Conservation (phyloP, 2,113 vertebrate genomes). For the Ciconia stormi region DNA sequence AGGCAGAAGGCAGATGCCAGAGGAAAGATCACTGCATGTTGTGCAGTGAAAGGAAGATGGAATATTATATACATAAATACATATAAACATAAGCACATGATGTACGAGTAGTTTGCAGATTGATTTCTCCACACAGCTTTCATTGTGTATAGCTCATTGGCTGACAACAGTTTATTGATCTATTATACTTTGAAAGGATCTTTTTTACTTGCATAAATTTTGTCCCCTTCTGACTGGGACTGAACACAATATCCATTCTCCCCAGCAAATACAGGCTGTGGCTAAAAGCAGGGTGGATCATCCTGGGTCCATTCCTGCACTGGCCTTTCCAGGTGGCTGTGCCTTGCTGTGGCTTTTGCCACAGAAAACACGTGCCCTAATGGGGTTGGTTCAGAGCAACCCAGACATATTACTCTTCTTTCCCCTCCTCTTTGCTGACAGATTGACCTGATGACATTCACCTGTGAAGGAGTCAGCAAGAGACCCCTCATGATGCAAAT, state of each 20-base stretch:
- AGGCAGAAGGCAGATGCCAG: neutral
- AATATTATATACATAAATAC: neutral
- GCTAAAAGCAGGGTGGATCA: neutral
- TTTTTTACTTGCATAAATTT: neutral
- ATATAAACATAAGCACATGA: neutral
- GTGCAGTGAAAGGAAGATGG: neutral
- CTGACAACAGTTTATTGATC: neutral
- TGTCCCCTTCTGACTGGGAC: neutral
- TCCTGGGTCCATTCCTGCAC: neutral
- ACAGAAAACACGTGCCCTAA: neutral
- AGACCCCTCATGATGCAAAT: neutral
- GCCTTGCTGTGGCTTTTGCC: neutral
- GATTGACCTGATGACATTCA: neutral
- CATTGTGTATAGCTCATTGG: neutral
- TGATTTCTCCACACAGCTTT: neutral
- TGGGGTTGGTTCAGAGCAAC: neutral
- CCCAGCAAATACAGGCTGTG: neutral
- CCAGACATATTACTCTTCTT: neutral
- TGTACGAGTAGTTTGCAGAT: neutral
- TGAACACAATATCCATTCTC: neutral
- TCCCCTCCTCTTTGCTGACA: neutral
- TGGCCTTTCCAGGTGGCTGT: neutral
- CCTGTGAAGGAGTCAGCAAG: neutral
- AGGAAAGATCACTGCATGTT: neutral
- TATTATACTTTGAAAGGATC: neutral